Conservation (phyloP, 2,888 invertebrate species). For the Perithous albicinctus region DNA sequence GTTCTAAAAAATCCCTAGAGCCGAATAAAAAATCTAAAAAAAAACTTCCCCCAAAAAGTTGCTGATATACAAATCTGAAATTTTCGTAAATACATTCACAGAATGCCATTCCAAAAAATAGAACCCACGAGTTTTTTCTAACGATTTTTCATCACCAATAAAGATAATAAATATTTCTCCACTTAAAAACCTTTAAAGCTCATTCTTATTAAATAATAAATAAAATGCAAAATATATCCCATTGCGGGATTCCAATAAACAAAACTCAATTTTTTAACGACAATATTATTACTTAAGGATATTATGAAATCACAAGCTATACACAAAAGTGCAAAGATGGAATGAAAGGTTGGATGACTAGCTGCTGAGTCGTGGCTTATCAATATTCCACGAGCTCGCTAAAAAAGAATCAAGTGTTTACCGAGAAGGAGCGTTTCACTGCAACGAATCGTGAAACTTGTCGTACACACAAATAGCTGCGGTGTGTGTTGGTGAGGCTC, state of each 20-base stretch:
- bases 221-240: no score
- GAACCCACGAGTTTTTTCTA: no score
- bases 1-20: no score
- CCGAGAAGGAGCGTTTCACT: slow-evolving; percentile 70
- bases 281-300: not conserved
- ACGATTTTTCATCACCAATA: no score
- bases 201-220: no score
- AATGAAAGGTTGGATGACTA: slow-evolving; percentile 20
- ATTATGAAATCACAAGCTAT: slow-evolving; percentile 10
- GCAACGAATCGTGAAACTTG: slow-evolving; percentile 72
- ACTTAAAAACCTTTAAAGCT: no score
- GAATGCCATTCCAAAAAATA: no score
- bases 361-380: slow-evolving; percentile 74
- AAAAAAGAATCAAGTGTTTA: slow-evolving; percentile 81
- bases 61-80: no score
- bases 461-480: slow-evolving; percentile 43
- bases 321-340: slow-evolving; percentile 38
- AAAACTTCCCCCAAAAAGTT: no score
- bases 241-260: not conserved
- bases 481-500: slow-evolving; percentile 20
- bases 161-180: no score
- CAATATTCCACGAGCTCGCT: slow-evolving; percentile 82
- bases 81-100: no score
- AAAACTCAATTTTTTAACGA: not conserved
- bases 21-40: no score